Evolutionary conservation across 2,888 invertebrate genomes (phyloP).

Genomic region (Lycophotia porphyrea): DNA sequence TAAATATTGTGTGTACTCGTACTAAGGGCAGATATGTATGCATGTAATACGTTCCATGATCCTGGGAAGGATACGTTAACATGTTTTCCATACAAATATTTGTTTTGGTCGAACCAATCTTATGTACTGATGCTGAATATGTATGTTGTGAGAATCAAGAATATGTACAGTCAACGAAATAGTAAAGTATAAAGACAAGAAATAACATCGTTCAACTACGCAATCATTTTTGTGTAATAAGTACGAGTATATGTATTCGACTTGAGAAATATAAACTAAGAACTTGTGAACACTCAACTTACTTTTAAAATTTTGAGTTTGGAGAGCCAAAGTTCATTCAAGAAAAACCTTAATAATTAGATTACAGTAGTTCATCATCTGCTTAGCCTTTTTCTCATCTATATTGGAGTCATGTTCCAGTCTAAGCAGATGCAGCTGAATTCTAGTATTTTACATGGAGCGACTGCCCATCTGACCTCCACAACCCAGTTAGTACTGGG

Average conservation of each 20-base stretch:
- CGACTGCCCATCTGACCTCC: no score
- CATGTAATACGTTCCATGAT: slow-evolving; percentile 31
- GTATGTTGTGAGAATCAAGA: slow-evolving; percentile 15
- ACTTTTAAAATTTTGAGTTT: no score
- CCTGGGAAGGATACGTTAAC: slow-evolving; percentile 18
- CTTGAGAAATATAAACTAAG: background rate
- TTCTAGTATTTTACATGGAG: no score
- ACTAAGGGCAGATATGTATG: slow-evolving; percentile 29
- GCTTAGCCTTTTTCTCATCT: no score
- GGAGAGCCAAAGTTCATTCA: background rate
- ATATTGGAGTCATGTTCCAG: no score
- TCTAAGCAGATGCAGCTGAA: no score
- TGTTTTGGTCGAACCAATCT: slow-evolving; percentile 30
- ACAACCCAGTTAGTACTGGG: no score
- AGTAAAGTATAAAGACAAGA: background rate
- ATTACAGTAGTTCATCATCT: no score
- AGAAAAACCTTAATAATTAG: background rate
- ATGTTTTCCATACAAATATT: slow-evolving; percentile 52
- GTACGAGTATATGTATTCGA: background rate
- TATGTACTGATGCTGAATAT: slow-evolving; percentile 45
- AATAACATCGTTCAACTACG: background rate
- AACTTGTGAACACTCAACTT: background rate
- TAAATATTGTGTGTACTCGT: background rate
- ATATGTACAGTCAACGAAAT: slow-evolving; percentile 2
- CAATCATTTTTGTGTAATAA: background rate